phyloP scores from a whole-genome alignment of 1,140 invertebrate genomes.

The Rhysida immarginata region DNA sequence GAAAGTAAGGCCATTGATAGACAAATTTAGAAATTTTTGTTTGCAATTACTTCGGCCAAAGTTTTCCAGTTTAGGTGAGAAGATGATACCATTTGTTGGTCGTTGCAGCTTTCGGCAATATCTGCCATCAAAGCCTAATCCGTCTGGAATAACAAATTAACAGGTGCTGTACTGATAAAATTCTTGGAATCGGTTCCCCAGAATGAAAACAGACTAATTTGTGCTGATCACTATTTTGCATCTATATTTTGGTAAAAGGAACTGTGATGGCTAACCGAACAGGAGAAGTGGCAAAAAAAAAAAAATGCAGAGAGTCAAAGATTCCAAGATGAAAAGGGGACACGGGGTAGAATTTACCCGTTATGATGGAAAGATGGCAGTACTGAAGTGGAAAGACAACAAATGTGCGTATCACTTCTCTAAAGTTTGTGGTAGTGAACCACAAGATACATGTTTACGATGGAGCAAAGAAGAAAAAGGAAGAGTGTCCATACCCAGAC shows the following conservation, averaged over 20 bases:
- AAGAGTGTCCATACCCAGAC: not conserved
- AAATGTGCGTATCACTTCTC: not conserved
- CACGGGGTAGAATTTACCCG: not conserved
- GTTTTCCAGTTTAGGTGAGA: slow-evolving; percentile 15
- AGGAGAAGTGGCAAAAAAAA: slow-evolving; percentile 10
- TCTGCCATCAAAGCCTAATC: too few species aligned
- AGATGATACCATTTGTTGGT: slow-evolving; percentile 18
- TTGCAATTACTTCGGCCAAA: slow-evolving; percentile 8
- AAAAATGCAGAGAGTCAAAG: slow-evolving; percentile 9
- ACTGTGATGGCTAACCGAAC: slow-evolving; percentile 12
- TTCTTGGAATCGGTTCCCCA: slow-evolving; percentile 5
- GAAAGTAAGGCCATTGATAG: slow-evolving; percentile 16
- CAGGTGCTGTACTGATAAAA: not conserved
- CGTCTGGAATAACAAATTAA: slow-evolving; percentile 13
- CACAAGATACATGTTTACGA: not conserved
- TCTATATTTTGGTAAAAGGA: slow-evolving; percentile 11
- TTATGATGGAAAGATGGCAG: not conserved
- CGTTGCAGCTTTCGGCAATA: not conserved
- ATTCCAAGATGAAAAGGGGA: slow-evolving; percentile 13
- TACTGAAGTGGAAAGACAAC: not conserved
- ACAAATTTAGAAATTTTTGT: slow-evolving; percentile 10
- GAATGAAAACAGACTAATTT: too few species aligned
- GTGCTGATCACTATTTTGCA: slow-evolving; percentile 1
- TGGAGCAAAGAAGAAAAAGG: not conserved
- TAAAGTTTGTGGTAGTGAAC: not conserved